A percentile compares a stretch with the other conserved stretches of the same genome.
These are phyloP conservation scores for Cassiopea andromeda DNA, from an alignment of 30 jellyfish, hydroid and myxozoan genomes.

Conservation along the genomic window DNA sequence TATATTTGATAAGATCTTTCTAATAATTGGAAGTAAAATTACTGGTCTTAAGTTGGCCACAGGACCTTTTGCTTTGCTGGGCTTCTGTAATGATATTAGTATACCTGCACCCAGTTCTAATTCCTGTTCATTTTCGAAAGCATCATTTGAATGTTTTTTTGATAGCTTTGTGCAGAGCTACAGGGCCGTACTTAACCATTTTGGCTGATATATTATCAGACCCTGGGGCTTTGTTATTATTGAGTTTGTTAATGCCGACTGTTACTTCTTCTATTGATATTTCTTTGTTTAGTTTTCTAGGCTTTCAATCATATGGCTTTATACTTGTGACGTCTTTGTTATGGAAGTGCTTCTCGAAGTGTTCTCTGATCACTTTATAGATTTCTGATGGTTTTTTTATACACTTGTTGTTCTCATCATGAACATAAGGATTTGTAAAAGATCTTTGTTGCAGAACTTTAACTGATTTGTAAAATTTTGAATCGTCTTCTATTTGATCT, in stretches of 20 bases:
- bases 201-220: slow-evolving; percentile 28
- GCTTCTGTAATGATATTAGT: slow-evolving; percentile 62
- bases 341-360: slow-evolving; percentile 49
- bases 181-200: slow-evolving; percentile 59
- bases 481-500: slow-evolving; percentile 35
- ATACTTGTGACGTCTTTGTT: slow-evolving; percentile 10
- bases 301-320: slow-evolving; percentile 37
- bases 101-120: slow-evolving; percentile 53
- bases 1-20: slow-evolving; percentile 58
- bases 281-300: slow-evolving; percentile 47
- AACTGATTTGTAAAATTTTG: slow-evolving; percentile 19
- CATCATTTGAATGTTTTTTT: slow-evolving; percentile 40
- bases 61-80: slow-evolving; percentile 70
- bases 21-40: slow-evolving; percentile 49
- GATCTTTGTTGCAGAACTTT: slow-evolving; percentile 32
- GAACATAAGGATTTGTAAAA: slow-evolving; percentile 26
- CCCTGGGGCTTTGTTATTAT: slow-evolving; percentile 45
- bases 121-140: slow-evolving; percentile 42
- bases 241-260: slow-evolving; percentile 36
- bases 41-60: slow-evolving; percentile 62
- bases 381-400: slow-evolving; percentile 50
- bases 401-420: slow-evolving; percentile 33
- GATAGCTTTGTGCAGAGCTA: slow-evolving; percentile 34
- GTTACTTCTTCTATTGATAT: slow-evolving; percentile 59
- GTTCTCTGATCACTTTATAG: slow-evolving; percentile 42